phyloP scores from a whole-genome alignment of 2,888 invertebrate species.

The Pediacus dermestoides region DNA sequence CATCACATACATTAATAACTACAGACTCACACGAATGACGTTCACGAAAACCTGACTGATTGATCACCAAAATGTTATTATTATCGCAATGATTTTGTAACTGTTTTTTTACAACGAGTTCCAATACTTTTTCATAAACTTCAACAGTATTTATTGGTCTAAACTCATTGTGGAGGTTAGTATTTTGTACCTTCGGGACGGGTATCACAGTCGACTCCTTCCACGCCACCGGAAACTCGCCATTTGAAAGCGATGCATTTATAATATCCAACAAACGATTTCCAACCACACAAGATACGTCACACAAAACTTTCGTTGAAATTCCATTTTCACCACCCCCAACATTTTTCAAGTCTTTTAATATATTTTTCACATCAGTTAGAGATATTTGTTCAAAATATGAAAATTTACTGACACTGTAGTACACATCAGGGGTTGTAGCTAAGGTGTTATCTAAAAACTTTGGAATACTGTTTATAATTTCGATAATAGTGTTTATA shows the following conservation, averaged over 20 bases:
- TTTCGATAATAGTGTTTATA: too few relatives aligned
- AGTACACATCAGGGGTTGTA: too few relatives aligned
- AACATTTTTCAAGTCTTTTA: too few relatives aligned
- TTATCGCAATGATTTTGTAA: background rate
- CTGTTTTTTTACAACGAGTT: slow-evolving; percentile 8
- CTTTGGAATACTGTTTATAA: too few relatives aligned
- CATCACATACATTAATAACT: slow-evolving; percentile 2
- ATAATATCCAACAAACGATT: too few relatives aligned
- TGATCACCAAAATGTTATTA: background rate
- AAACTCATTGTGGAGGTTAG: slow-evolving; percentile 3
- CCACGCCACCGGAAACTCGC: slow-evolving; percentile 8
- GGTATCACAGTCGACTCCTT: slow-evolving; percentile 11
- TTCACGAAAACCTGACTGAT: slow-evolving; percentile 2
- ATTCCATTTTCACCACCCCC: too few relatives aligned
- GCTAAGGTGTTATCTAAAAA: too few relatives aligned
- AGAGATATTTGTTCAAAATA: too few relatives aligned
- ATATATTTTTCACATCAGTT: too few relatives aligned
- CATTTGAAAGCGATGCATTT: slow-evolving; percentile 3
- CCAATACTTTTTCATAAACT: slow-evolving; percentile 11
- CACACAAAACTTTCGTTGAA: too few relatives aligned
- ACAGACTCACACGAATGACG: slow-evolving; percentile 3
- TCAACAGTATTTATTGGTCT: slow-evolving; percentile 10
- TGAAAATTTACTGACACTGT: too few relatives aligned
- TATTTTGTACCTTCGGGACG: slow-evolving; percentile 6
- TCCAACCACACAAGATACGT: too few relatives aligned